A percentile compares a stretch with the other conserved stretches of the same genome.
Evolutionary conservation across 1,140 invertebrate genomes (phyloP).

Genomic region (Tyrophagus putrescentiae): DNA sequence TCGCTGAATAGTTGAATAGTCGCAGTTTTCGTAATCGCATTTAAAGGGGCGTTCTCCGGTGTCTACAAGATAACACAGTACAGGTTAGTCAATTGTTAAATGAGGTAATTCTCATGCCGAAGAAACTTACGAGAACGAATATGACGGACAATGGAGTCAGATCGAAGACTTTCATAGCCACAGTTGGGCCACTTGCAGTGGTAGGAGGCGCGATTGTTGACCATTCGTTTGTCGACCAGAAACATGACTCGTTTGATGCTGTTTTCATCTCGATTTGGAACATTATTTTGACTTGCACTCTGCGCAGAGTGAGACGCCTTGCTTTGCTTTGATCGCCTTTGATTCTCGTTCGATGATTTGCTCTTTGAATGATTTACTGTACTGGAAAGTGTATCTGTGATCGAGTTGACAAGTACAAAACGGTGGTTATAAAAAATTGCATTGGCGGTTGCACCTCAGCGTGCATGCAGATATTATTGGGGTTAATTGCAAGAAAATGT

Average conservation of each 20-base stretch:
- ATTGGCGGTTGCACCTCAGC: too few relatives aligned
- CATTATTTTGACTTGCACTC: not conserved
- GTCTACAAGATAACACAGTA: not conserved
- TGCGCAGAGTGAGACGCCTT: too few relatives aligned
- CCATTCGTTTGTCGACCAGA: not conserved
- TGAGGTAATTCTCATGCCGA: not conserved
- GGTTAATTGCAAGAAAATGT: too few relatives aligned
- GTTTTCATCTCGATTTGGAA: constrained; percentile 1
- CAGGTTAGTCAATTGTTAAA: not conserved
- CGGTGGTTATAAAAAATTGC: too few relatives aligned
- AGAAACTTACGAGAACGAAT: constrained; percentile 7
- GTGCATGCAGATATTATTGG: too few relatives aligned
- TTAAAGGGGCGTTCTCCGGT: constrained; percentile 17
- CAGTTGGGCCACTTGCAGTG: constrained; percentile 10
- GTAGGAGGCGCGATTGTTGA: not conserved
- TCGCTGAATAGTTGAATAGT: constrained; percentile 10
- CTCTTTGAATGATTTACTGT: too few relatives aligned
- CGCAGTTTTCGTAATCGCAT: constrained; percentile 14
- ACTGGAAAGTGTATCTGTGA: too few relatives aligned
- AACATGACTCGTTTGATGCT: constrained; percentile 13
- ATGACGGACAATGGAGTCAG: constrained; percentile 17
- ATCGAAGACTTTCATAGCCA: not conserved
- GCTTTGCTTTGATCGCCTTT: too few relatives aligned
- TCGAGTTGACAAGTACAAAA: too few relatives aligned
- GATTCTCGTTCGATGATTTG: too few relatives aligned